Evolutionary conservation across 2,797 vertebrate genomes (phyloP), one percentile per base, ranked within the genome.

Genomic region (Varecia variegata): DNA sequence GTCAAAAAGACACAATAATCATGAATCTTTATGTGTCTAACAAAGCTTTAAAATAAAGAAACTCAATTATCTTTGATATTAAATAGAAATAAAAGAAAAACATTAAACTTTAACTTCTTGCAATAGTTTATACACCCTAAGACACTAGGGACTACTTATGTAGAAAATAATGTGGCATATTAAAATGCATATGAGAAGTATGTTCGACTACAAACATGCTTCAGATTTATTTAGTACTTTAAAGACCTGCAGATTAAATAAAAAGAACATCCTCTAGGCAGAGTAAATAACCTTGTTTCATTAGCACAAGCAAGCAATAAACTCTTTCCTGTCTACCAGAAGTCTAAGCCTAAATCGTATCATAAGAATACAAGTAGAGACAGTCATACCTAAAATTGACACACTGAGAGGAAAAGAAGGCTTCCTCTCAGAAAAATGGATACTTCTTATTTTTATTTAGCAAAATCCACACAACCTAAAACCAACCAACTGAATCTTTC

Each of bases 21-120:
- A 58, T 5, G 1, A 83, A 65, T 4, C 35, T 70, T 52, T 38
- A 38, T 4, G 43, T 92, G 30, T 38, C 45, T 40, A 83, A 90
- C 38, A 94, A 60, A 87, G 43, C n/a, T 83, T 94, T 23, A 88
- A 90, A 80, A 84, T 76, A 94, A 52, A 20, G 6, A 52, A 93
- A 83, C 27, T 56, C 40, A 62, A 47, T 35, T 77, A 50, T 11
- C 56, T 94, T 43, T 62, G 7, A 90, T 38, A 79, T 54, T 79
- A 87, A 71, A 54, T 71, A 81, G 74, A 85, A 87, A 81, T 47
- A 14, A 20, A 84, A 85, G 52, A 89, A 82, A 92, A 95, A 92
- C 84, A 88, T 25, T 76, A 38, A 11, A 21, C 90, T 93, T 74
- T 67, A 68, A 74, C 40, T 93, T 67, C n/a, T 94, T 60, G 30